phyloP scores from a whole-genome alignment of 37 sponge, comb jelly and placozoan species.

The Eunapius fragilis region DNA sequence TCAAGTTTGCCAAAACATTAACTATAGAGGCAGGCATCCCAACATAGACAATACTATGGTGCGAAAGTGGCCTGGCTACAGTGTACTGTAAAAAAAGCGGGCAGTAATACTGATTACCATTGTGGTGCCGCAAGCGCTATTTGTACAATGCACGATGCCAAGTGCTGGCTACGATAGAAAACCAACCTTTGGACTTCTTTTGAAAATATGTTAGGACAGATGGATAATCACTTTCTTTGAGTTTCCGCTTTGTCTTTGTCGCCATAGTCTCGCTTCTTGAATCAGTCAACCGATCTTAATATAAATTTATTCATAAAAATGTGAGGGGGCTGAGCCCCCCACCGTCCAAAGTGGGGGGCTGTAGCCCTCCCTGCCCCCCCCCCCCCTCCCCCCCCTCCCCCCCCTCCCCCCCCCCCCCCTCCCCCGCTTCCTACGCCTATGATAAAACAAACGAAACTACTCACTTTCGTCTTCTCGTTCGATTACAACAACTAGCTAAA shows the following conservation, averaged over 20 bases:
- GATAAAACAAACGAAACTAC: too few relatives aligned
- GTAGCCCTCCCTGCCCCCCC: not conserved
- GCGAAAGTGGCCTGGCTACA: not conserved
- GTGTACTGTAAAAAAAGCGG: not conserved
- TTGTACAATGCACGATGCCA: not conserved
- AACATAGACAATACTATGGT: not conserved
- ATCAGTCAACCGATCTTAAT: not conserved
- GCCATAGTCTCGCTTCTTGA: not conserved
- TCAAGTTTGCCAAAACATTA: not conserved
- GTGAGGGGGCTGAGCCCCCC: not conserved
- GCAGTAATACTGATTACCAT: not conserved
- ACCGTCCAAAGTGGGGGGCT: not conserved
- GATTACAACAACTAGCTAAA: too few relatives aligned
- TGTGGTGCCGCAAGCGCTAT: not conserved
- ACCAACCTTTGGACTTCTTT: not conserved
- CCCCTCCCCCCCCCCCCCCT: too few relatives aligned
- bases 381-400: not conserved
- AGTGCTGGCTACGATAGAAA: not conserved
- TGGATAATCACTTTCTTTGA: not conserved
- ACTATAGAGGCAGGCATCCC: not conserved
- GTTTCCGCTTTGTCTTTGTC: not conserved
- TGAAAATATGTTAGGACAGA: not conserved
- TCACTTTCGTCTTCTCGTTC: too few relatives aligned
- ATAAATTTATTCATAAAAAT: not conserved
- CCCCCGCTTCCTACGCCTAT: too few relatives aligned